Conservation (phyloP, 2,888 invertebrate genomes). For the Pediacus dermestoides region DNA sequence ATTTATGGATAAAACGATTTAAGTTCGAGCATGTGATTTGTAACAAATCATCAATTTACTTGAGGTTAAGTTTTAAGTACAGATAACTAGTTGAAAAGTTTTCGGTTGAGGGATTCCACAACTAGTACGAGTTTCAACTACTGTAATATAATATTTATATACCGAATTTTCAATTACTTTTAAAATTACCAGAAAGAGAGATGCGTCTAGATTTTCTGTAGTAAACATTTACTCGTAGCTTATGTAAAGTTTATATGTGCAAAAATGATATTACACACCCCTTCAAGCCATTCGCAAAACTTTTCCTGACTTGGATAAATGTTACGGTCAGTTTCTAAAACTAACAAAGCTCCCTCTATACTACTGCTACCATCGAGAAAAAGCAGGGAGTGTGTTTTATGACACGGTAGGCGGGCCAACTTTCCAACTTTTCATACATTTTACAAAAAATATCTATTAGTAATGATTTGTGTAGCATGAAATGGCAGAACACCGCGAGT, state of each 20-base stretch:
- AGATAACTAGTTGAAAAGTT: too few species aligned
- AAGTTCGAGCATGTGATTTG: too few species aligned
- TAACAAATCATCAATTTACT: too few species aligned
- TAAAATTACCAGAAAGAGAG: too few species aligned
- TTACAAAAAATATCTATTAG: conserved; percentile 29
- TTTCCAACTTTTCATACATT: conserved; percentile 38
- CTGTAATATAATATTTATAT: too few species aligned
- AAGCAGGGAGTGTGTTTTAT: conserved; percentile 34
- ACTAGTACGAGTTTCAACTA: too few species aligned
- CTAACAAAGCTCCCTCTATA: conserved; percentile 1
- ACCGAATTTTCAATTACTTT: too few species aligned
- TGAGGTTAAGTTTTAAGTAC: too few species aligned
- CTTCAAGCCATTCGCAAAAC: conserved; percentile 11
- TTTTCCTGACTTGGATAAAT: conserved; percentile 31
- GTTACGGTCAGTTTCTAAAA: conserved; percentile 37
- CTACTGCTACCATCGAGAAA: conserved; percentile 24
- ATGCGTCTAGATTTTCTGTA: too few species aligned
- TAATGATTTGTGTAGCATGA: conserved; percentile 27
- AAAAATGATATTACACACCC: conserved; percentile 31
- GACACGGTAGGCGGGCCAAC: conserved; percentile 30
- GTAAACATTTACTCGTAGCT: too few species aligned
- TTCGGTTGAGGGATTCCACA: too few species aligned
- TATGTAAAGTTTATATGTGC: conserved; percentile 28
- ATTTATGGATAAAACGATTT: too few species aligned
- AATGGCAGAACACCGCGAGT: conserved; percentile 22